A percentile compares a stretch with the other conserved stretches of the same genome.
Evolutionary conservation across 2,888 invertebrate species (phyloP).

Genomic region (Exocentrus adspersus): DNA sequence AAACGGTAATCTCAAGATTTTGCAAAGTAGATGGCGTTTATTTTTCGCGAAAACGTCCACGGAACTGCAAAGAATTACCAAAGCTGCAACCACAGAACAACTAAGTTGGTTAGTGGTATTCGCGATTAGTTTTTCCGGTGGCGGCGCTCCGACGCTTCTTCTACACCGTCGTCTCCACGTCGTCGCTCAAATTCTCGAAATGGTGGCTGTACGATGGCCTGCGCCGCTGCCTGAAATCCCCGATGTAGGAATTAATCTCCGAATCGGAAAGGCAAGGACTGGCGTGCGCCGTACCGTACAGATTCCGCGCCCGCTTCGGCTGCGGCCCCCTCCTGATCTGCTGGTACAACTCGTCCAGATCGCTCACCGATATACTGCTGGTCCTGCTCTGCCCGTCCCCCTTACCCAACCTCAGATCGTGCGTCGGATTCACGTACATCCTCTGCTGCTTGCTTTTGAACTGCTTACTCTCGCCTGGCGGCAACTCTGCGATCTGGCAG

Average conservation of each 20-base stretch:
- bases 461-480: slow-evolving; percentile 22
- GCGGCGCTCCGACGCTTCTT: no score
- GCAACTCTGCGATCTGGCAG: slow-evolving; percentile 38
- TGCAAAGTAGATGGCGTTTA: no score
- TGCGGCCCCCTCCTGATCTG: slow-evolving; percentile 68
- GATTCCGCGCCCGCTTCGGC: slow-evolving; percentile 32
- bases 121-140: no score
- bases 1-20: no score
- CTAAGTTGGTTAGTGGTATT: slow-evolving; percentile 28
- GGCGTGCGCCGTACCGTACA: slow-evolving; percentile 38
- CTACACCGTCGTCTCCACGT: slow-evolving; percentile 53
- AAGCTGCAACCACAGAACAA: background rate
- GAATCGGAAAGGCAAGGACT: slow-evolving; percentile 59
- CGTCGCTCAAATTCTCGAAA: slow-evolving; percentile 48
- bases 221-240: slow-evolving; percentile 45
- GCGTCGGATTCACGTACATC: slow-evolving; percentile 66
- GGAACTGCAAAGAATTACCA: no score
- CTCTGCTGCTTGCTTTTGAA: no score
- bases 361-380: slow-evolving; percentile 68
- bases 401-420: slow-evolving; percentile 58
- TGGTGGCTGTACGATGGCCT: slow-evolving; percentile 42
- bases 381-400: slow-evolving; percentile 69
- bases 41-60: no score
- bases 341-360: slow-evolving; percentile 76
- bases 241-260: slow-evolving; percentile 55